A percentile compares a stretch with the other conserved stretches of the same genome.
phyloP scores from a whole-genome alignment of 2,797 vertebrate genomes.

The Nasua narica region DNA sequence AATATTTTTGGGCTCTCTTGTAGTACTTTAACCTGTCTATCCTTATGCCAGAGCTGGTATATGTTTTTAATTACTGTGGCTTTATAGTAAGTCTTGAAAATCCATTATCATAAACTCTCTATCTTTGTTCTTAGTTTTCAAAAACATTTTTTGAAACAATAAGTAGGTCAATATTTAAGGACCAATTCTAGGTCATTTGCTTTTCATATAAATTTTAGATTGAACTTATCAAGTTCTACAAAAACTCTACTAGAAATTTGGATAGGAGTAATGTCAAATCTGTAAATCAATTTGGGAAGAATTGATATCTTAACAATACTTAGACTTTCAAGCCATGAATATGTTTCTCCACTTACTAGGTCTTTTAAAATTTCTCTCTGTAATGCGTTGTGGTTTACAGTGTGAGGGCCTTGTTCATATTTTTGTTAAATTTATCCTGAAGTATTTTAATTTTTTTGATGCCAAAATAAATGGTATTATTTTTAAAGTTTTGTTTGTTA shows the following conservation, averaged over 20 bases:
- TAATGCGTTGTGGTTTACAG: not conserved
- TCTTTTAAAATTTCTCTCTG: not conserved
- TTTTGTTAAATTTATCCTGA: not conserved
- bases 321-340: not conserved
- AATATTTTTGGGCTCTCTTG: not conserved
- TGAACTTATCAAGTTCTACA: not conserved
- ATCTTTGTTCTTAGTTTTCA: not conserved
- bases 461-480: not conserved
- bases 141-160: not conserved
- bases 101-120: not conserved
- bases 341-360: not conserved
- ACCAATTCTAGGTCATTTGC: not conserved
- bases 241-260: not conserved
- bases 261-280: not conserved
- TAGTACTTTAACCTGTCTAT: not conserved
- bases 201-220: not conserved
- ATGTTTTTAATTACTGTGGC: not conserved
- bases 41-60: not conserved
- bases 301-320: not conserved
- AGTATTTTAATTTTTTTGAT: not conserved
- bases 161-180: not conserved
- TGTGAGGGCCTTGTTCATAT: not conserved
- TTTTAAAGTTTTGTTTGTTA: not conserved
- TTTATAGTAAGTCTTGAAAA: not conserved
- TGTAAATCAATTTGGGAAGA: not conserved